Percentiles rank a stretch among this genome's conserved stretches.
Evolutionary conservation across 1,140 invertebrate species (phyloP).

Genomic region (Danaus plexippus): DNA sequence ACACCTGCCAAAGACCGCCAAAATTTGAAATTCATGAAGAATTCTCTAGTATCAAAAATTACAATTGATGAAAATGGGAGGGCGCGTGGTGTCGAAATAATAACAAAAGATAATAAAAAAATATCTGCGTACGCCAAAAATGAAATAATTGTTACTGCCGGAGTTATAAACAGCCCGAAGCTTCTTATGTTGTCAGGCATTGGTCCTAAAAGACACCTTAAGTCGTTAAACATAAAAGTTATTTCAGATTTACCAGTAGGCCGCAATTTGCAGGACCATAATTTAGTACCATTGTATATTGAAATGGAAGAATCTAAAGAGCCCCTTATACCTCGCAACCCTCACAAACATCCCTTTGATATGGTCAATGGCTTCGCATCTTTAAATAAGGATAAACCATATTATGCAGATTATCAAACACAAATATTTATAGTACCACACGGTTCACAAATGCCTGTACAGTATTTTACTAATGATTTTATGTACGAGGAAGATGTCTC

Average conservation of each 20-base stretch:
- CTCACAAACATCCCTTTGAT: slow-evolving; percentile 13
- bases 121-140: slow-evolving; percentile 8
- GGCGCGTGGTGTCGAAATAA: slow-evolving; percentile 4
- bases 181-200: slow-evolving; percentile 76
- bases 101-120: slow-evolving; percentile 2
- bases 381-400: slow-evolving; percentile 3
- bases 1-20: too few species aligned
- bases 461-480: slow-evolving; percentile 16
- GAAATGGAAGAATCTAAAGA: slow-evolving; percentile 18
- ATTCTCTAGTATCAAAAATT: too few species aligned
- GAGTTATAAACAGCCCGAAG: slow-evolving; percentile 74
- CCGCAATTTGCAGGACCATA: slow-evolving; percentile 72
- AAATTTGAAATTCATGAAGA: too few species aligned
- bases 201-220: slow-evolving; percentile 18
- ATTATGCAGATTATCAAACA: slow-evolving; percentile 22
- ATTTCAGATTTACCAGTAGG: slow-evolving; percentile 78
- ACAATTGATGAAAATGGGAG: too few species aligned
- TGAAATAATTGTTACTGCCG: slow-evolving; percentile 77
- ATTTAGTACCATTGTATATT: slow-evolving; percentile 14
- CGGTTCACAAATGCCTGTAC: slow-evolving; percentile 10
- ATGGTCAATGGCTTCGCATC: slow-evolving; percentile 15
- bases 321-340: slow-evolving; percentile 9
- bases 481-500: slow-evolving; percentile 17
- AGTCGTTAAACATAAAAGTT: slow-evolving; percentile 70
- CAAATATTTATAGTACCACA: slow-evolving; percentile 15